Percentiles rank a stretch among this genome's conserved stretches.
phyloP scores from a whole-genome alignment of 2,113 vertebrate genomes.

The Solea solea region DNA sequence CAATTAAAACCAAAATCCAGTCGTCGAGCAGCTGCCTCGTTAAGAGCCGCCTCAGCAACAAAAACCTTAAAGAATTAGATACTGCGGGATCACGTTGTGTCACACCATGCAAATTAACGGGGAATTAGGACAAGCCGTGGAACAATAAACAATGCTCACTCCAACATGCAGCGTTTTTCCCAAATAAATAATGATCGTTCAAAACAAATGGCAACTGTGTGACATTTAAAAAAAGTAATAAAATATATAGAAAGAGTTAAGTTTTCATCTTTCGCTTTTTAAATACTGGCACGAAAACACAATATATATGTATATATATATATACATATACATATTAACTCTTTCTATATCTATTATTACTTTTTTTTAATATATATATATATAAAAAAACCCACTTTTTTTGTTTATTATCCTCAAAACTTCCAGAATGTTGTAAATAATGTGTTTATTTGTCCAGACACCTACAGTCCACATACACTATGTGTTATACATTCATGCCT shows the following conservation, averaged over 20 bases:
- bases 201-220: conserved; percentile 66
- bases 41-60: conserved; percentile 60
- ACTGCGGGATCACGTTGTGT: conserved; percentile 63
- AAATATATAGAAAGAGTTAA: too few species aligned
- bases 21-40: conserved; percentile 62
- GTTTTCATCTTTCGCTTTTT: too few species aligned
- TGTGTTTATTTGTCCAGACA: not conserved
- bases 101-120: conserved; percentile 69
- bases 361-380: too few species aligned
- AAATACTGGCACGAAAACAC: too few species aligned
- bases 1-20: conserved; percentile 82
- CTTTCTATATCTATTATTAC: too few species aligned
- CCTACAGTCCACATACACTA: not conserved
- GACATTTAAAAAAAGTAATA: not conserved
- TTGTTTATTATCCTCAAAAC: too few species aligned
- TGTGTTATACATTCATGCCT: conserved; percentile 30
- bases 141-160: conserved; percentile 70
- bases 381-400: too few species aligned
- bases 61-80: conserved; percentile 64
- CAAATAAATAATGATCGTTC: conserved; percentile 12
- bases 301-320: too few species aligned
- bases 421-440: too few species aligned
- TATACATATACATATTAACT: too few species aligned
- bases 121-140: conserved; percentile 63
- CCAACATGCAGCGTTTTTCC: conserved; percentile 25